These are phyloP conservation scores for Aradophagus sp. DNA, from an alignment of 1,140 invertebrate species.

Conservation along the genomic window DNA sequence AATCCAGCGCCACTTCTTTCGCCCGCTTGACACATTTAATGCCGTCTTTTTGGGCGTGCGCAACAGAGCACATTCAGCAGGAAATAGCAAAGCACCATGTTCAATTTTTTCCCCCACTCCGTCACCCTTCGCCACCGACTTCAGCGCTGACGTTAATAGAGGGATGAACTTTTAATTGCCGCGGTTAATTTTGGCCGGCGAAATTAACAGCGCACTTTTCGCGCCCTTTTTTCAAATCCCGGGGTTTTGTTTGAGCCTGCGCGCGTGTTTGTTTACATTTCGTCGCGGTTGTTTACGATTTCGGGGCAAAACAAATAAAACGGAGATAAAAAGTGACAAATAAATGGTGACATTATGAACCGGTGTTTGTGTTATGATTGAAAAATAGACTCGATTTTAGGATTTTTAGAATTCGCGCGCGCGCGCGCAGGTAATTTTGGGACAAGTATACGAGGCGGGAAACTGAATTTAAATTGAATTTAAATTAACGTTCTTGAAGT, in stretches of 20 bases:
- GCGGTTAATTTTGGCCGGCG: too few species aligned
- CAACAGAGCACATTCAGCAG: constrained; percentile 5
- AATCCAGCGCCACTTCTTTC: constrained; percentile 25
- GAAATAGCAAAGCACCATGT: constrained; percentile 9
- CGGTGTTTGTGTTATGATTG: constrained; percentile 12
- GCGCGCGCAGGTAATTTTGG: too few species aligned
- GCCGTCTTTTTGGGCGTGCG: constrained; percentile 1
- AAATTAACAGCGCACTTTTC: not conserved
- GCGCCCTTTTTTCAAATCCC: constrained; percentile 1
- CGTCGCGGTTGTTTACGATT: constrained; percentile 20
- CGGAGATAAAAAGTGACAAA: constrained; percentile 14
- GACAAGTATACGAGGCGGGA: too few species aligned
- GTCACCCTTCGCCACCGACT: too few species aligned
- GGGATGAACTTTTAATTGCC: too few species aligned
- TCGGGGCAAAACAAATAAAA: constrained; percentile 17
- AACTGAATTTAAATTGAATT: too few species aligned
- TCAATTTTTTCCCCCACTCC: too few species aligned
- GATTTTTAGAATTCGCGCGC: too few species aligned
- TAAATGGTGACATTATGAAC: constrained; percentile 19
- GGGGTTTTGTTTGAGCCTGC: constrained; percentile 10
- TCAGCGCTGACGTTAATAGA: too few species aligned
- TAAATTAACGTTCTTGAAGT: too few species aligned
- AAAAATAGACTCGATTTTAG: too few species aligned
- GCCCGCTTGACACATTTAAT: constrained; percentile 19
- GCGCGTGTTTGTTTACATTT: constrained; percentile 16